These are phyloP conservation scores for Spea bombifrons DNA, from an alignment of 2,113 vertebrate species.

Conservation along the genomic window DNA sequence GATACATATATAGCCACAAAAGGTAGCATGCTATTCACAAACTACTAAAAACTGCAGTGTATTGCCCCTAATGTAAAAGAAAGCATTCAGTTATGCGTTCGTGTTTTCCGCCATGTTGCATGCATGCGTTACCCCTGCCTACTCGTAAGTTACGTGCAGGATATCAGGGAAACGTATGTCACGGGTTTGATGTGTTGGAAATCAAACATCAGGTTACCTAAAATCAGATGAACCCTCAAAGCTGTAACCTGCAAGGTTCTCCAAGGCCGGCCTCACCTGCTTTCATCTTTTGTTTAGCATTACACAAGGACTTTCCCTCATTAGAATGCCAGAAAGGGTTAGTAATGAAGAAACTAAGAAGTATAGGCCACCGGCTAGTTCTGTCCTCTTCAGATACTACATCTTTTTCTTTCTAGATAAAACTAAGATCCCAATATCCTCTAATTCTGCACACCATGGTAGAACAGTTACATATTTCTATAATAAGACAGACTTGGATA, in stretches of 20 bases:
- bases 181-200: neutral
- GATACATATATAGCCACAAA: neutral
- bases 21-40: neutral
- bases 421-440: too few relatives aligned
- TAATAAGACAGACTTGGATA: too few relatives aligned
- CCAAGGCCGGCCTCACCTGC: neutral
- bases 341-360: too few relatives aligned
- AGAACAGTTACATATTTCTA: too few relatives aligned
- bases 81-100: conserved; percentile 5
- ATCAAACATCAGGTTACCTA: conserved; percentile 10
- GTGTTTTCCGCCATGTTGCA: neutral
- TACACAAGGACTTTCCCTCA: too few relatives aligned
- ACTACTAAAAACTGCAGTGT: neutral
- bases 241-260: neutral
- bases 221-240: conserved; percentile 15
- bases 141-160: neutral
- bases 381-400: too few relatives aligned
- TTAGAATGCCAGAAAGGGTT: too few relatives aligned
- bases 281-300: too few relatives aligned
- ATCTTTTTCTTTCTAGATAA: too few relatives aligned
- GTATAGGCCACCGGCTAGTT: too few relatives aligned
- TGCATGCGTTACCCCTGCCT: conserved; percentile 14
- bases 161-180: conserved; percentile 30
- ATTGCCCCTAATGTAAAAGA: neutral
- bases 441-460: too few relatives aligned